Evolutionary conservation across 2,888 invertebrate genomes (phyloP).

Genomic region (Nymphalis urticae): DNA sequence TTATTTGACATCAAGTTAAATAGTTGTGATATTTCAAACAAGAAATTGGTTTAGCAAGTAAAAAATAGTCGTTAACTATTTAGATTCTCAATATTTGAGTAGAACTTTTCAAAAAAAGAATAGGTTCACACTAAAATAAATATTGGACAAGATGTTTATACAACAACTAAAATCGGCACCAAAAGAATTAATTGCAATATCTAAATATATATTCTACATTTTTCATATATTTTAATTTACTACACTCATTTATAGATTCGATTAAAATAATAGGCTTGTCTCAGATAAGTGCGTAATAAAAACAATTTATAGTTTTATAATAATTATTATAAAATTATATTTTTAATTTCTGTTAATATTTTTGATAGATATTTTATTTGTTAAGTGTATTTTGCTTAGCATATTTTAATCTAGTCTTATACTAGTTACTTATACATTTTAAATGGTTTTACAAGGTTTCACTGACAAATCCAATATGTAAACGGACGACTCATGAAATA

Average conservation of each 20-base stretch:
- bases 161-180: no score
- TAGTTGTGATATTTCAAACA: background rate
- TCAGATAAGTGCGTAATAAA: no score
- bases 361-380: background rate
- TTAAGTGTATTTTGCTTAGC: slow-evolving; percentile 11
- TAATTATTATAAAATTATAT: background rate
- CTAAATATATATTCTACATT: no score
- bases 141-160: no score
- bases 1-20: background rate
- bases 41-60: background rate
- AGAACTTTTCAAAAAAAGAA: no score
- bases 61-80: background rate
- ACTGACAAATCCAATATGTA: slow-evolving; percentile 9
- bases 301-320: no score
- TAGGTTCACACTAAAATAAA: no score
- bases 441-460: slow-evolving; percentile 33
- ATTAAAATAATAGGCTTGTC: no score
- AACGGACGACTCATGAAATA: background rate
- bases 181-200: no score
- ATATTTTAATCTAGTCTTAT: slow-evolving; percentile 20
- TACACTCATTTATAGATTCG: no score
- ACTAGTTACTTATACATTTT: slow-evolving; percentile 14
- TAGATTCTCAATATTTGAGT: background rate
- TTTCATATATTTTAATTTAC: no score
- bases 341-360: slow-evolving; percentile 20